These are phyloP conservation scores for Apis dorsata DNA, from an alignment of 1,140 invertebrate species.

Conservation along the genomic window DNA sequence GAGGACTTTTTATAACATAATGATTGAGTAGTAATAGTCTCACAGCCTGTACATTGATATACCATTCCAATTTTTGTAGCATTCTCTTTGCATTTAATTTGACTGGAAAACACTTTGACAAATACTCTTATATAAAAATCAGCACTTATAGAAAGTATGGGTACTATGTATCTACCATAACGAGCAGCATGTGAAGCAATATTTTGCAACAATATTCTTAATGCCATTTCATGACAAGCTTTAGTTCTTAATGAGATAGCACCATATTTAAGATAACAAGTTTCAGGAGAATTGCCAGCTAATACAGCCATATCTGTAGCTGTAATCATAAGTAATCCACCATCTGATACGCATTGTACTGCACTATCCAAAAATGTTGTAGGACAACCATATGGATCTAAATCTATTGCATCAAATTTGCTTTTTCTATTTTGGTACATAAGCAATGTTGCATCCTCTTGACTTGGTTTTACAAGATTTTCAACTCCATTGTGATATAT, in stretches of 20 bases:
- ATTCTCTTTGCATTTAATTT: slow-evolving; percentile 90
- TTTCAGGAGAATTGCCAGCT: slow-evolving; percentile 96
- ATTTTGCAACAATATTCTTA: slow-evolving; percentile 94
- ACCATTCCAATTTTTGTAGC: slow-evolving; percentile 92
- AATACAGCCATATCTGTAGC: slow-evolving; percentile 99
- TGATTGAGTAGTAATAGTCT: slow-evolving; percentile 88
- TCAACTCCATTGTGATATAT: slow-evolving; percentile 89
- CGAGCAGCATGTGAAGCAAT: slow-evolving; percentile 95
- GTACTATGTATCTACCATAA: slow-evolving; percentile 95
- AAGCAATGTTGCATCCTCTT: slow-evolving; percentile 91
- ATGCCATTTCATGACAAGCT: slow-evolving; percentile 97
- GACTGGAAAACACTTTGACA: slow-evolving; percentile 90
- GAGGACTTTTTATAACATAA: slow-evolving; percentile 84
- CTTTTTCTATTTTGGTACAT: slow-evolving; percentile 90
- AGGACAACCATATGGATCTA: slow-evolving; percentile 99
- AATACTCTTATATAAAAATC: slow-evolving; percentile 99
- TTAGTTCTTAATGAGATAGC: slow-evolving; percentile 92
- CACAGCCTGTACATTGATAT: slow-evolving; percentile 94
- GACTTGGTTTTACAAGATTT: slow-evolving; percentile 86
- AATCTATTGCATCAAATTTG: slow-evolving; percentile 94
- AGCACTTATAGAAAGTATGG: slow-evolving; percentile 93
- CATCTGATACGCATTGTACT: slow-evolving; percentile 89
- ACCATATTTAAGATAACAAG: slow-evolving; percentile 97
- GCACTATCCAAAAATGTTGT: slow-evolving; percentile 96
- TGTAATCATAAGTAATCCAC: slow-evolving; percentile 94